Conservation (phyloP, 2,797 vertebrate species). For the Brachymystax lenok region DNA sequence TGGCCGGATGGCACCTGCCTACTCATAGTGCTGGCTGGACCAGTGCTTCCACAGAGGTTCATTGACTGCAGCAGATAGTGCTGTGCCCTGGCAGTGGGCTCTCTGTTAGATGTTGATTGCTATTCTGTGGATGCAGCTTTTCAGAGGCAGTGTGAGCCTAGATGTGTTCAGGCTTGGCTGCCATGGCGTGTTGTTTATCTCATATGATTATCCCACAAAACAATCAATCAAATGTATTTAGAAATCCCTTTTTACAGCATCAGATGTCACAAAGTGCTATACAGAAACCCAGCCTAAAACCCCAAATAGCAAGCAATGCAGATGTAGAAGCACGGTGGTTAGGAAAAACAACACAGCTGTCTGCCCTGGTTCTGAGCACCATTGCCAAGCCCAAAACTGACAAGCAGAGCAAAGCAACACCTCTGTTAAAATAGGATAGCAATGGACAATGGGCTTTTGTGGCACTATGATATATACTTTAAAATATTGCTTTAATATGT, state of each 20-base stretch:
- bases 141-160: slow-evolving; percentile 35
- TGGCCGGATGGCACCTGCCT: slow-evolving; percentile 4
- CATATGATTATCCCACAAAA: slow-evolving; percentile 11
- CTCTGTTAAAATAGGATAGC: background rate
- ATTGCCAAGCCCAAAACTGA: background rate
- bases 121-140: slow-evolving; percentile 52
- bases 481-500: background rate
- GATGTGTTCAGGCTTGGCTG: slow-evolving; percentile 20
- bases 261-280: too few relatives aligned
- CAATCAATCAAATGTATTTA: too few relatives aligned
- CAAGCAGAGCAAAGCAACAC: background rate
- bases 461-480: background rate
- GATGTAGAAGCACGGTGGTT: too few relatives aligned
- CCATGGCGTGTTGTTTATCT: slow-evolving; percentile 32
- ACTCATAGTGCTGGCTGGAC: slow-evolving; percentile 9
- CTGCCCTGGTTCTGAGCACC: background rate
- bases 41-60: slow-evolving; percentile 43
- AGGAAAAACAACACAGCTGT: background rate
- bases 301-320: too few relatives aligned
- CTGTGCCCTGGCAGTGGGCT: slow-evolving; percentile 61
- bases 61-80: slow-evolving; percentile 60
- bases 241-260: too few relatives aligned
- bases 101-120: slow-evolving; percentile 60
- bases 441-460: background rate
- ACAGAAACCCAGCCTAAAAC: too few relatives aligned